Base-by-base conservation (phyloP, 1,140 invertebrate species). In the Hycleus phaleratus region DNA sequence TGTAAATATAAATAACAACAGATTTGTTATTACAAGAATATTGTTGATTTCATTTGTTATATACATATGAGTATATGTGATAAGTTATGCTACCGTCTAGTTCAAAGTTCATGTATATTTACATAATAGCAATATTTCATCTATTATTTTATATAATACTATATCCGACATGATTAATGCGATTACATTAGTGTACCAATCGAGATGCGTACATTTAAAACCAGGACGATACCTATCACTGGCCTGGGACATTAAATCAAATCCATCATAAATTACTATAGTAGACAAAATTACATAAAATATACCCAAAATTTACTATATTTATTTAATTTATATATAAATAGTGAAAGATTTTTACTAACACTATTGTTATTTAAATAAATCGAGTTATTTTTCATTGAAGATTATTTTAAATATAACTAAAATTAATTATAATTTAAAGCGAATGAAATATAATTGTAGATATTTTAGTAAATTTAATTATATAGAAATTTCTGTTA, bases 81-180 rank as follows among this genome's bases (percentile, higher is more conserved):
- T 45, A 53, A 53, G 51, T 53, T 53, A 12, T 9, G 51, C 51
- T 53, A 53, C 51, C 26, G 51, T 26, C 44, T 11, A 53, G 51
- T 53, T 53, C 51, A 53, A 45, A 53, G 51, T 53, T 53, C 51
- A 53, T 46, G 40, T 53, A 53, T 53, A 53, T 53, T 53, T 53
- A 53, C 51, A 53, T 53, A 53, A 53, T 53, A 53, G 42, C 42
- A 42, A 53, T 53, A 53, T 46, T 53, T 53, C 51, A 53, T 53
- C 51, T 53, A 53, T 53, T 53, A 53, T 53, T 53, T 53, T 53
- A 53, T 53, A 53, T 53, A 53, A 53, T 53, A 46, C 51, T 42
- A 53, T 53, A 53, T 40, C 26, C 25, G 39, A 53, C 51, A 53
- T 53, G 51, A 53, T 53, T 53, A 53, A 53, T 53, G 51, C n/a